These are phyloP conservation scores for Protonemura montana DNA, from an alignment of 2,888 invertebrate genomes.

Conservation along the genomic window DNA sequence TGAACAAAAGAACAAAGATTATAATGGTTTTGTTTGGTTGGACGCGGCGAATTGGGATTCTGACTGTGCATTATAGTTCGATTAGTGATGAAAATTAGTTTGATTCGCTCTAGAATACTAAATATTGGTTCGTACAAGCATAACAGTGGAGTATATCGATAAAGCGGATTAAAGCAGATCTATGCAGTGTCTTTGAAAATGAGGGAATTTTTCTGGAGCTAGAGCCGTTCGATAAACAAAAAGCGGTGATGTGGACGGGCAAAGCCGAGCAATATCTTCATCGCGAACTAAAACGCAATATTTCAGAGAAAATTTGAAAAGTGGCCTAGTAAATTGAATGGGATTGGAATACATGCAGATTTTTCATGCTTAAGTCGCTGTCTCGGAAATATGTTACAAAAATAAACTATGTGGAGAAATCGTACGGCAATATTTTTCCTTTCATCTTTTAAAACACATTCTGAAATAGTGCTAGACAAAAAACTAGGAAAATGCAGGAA, in stretches of 20 bases:
- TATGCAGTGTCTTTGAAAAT: not conserved
- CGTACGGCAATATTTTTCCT: not conserved
- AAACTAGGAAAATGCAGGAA: not conserved
- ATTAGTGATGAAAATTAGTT: not conserved
- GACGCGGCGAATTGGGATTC: not conserved
- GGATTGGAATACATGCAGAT: not conserved
- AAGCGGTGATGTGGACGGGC: not conserved
- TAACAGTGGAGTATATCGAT: not conserved
- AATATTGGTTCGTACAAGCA: too few relatives aligned
- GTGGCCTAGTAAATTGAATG: not conserved
- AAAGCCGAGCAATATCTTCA: not conserved
- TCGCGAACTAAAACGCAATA: not conserved
- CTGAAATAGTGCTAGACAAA: not conserved
- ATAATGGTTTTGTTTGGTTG: not conserved
- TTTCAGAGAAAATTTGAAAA: not conserved
- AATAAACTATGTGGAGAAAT: not conserved
- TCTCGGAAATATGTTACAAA: not conserved
- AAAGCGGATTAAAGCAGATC: not conserved
- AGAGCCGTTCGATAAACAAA: not conserved
- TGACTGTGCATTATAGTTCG: not conserved
- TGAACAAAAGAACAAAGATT: not conserved
- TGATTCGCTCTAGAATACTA: not conserved
- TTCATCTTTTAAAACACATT: not conserved
- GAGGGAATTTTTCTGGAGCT: not conserved
- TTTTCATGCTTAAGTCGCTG: not conserved